Base-by-base conservation (phyloP, 2,888 invertebrate genomes). In the Argynnis bischoffii region DNA sequence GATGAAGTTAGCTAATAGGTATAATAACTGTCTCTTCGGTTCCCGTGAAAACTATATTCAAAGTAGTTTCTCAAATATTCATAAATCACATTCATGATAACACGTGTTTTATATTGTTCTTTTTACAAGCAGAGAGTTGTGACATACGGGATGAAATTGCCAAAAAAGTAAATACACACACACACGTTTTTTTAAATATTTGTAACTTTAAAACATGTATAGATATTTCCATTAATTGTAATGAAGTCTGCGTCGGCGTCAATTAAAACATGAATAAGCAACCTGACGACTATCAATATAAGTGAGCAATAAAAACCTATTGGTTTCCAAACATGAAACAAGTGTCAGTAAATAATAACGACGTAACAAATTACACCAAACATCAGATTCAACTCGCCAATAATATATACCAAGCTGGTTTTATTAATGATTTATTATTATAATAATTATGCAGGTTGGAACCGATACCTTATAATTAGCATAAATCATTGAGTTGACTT, bases 391-490 rank as follows among this genome's bases (percentile, higher is more conserved):
- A 55, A 31, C 15, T 15, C 26, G n/a, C n/a, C n/a, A 48, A 59
- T n/a, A 35, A 51, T 61, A 61, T 61, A 61, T 61, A 16, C 18
- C 51, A 14, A 6, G 6, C n/a, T 61, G 15, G 35, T 51, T 41
- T 61, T 51, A 60, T 55, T 35, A 56, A 48, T 48, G 31, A 53
- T 66, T 35, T 55, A 65, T 50, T 65, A 53, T 59, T 65, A 53
- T 59, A n/a, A 26, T 59, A 18, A 51, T 41, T 61, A 51, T 50
- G 51, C 21, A 35, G 51, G 50, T 61, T 51, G 51, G 48, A 61
- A 57, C 59, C 66, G 71, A 75, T 75, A 75, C 71, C 71, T 70
- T 74, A 72, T 71, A 74, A 75, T 75, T 74, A 72, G 71, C 65
- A 60, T 57, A 66, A 61, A 63, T 55, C 64, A 67, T n/a, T 59